Evolutionary conservation across 1,140 invertebrate species (phyloP), one percentile per base, ranked within the genome.

Genomic region (Chrysopa pallens): DNA sequence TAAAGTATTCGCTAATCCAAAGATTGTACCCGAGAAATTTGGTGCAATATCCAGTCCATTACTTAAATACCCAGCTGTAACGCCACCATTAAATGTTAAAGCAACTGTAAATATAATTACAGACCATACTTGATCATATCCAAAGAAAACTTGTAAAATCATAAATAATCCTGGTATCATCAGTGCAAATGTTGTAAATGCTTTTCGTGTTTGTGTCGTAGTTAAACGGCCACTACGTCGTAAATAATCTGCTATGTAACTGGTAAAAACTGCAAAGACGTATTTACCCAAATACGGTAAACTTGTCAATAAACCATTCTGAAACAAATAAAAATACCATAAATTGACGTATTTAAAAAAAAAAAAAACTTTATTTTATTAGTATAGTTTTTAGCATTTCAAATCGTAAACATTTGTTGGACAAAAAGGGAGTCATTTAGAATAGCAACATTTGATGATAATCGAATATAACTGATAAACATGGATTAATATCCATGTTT

Each of bases 31-130:
- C 40, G 86, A 84, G 60, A 84, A 91, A 51, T 86, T 84, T 6
- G 85, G 86, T 3, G 87, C 87, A 52, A 93, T 89, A 53, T 92
- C 87, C 35, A 90, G 63, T 15, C 83, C 84, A 55, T 91, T 93
- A 42, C 87, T 80, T 14, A 91, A 68, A 59, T 87, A 91, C 5
- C 87, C 87, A 29, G 80, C 84, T 1, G 84, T 88, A 7, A 89
- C 84, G 0, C 74, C 80, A 11, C 86, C 87, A 52, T 84, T 86
- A 48, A 88, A 75, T 15, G 86, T 89, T 1, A 88, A 55, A 0
- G 76, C 76, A 6, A 73, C 53, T 0, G 83, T 86, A 52, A 88
- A 84, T 43, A 87, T 78, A 1, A 68, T 60, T 8, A 86, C 75
- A 0, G 83, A 78, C 46, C 74, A 69, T 11, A 65, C 54, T n/a